phyloP scores from a whole-genome alignment of 1,140 invertebrate species.

The Drosophila ananassae region DNA sequence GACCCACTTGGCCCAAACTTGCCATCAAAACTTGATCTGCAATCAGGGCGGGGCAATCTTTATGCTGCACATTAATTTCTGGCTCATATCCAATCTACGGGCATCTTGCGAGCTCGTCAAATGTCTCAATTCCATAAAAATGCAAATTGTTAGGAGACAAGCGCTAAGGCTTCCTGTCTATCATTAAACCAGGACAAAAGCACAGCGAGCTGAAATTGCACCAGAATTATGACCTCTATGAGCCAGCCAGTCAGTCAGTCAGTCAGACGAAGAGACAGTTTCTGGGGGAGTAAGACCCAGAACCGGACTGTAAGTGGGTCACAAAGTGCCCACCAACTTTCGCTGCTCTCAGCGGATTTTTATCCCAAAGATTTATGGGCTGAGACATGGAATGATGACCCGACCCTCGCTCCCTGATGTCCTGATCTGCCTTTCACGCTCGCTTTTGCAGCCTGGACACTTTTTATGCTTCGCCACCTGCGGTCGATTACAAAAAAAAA shows the following conservation, averaged over 20 bases:
- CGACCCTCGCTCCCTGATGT: constrained; percentile 36
- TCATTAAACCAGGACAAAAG: constrained; percentile 55
- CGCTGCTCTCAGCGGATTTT: constrained; percentile 67
- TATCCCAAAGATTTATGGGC: constrained; percentile 76
- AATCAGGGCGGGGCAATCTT: constrained; percentile 58
- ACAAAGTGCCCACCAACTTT: constrained; percentile 44
- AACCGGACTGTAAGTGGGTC: constrained; percentile 28
- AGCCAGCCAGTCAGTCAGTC: constrained; percentile 17
- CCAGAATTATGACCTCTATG: constrained; percentile 74
- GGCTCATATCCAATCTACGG: constrained; percentile 48
- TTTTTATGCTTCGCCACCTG: constrained; percentile 78
- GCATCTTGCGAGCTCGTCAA: constrained; percentile 64
- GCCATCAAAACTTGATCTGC: constrained; percentile 61
- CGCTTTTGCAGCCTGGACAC: constrained; percentile 65
- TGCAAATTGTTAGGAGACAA: constrained; percentile 63
- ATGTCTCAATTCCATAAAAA: constrained; percentile 77
- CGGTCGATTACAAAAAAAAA: constrained; percentile 49
- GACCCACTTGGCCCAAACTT: constrained; percentile 11
- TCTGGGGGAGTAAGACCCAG: constrained; percentile 4
- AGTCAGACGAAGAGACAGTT: constrained; percentile 1
- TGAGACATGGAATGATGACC: constrained; percentile 78
- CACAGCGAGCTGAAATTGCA: constrained; percentile 61
- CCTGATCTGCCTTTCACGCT: constrained; percentile 28
- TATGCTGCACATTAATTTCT: constrained; percentile 72
- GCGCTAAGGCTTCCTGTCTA: constrained; percentile 62